Evolutionary conservation across 2,888 invertebrate genomes (phyloP), one percentile per base, ranked within the genome.

Genomic region (Dioctria rufipes): DNA sequence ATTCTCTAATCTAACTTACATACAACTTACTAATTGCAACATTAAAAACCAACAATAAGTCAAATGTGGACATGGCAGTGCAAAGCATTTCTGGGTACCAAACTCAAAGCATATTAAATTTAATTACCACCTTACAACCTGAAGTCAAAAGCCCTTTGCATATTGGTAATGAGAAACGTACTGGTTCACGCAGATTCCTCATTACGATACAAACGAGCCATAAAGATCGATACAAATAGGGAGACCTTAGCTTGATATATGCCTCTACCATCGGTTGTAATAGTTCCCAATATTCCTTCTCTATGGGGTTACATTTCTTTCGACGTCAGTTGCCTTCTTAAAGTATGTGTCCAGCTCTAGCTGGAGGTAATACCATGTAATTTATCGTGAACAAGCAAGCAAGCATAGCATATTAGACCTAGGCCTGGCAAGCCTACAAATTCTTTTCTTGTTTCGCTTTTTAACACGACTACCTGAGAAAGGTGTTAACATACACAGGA

Each of bases 141-240:
- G 43, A 67, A 67, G 46, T 67, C 13, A 43, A 43, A 67, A 46
- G 25, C 25, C 25, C 67, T 67, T 49, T 42, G 67, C 43, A 67
- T 9, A 46, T 13, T 13, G 43, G 67, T 25, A 25, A 43, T 67
- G 65, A 65, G 46, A 67, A 67, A 67, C 46, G 43, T 67, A 42
- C 43, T 67, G 25, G 25, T 1, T 25, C 25, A 25, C 25, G 25
- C 46, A 46, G 46, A 43, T 67, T 46, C 67, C 67, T 67, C 67
- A 67, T 67, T 67, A 67, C 49, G 49, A 67, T 67, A 43, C 42
- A 67, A 67, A 43, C 67, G 46, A 46, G 43, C 67, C 67, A 67
- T 67, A 67, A 67, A 67, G 46, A 67, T 67, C 67, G 46, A 67
- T 67, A 46, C 67, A 67, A 67, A 67, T 67, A 46, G 67, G 43